These are phyloP conservation scores for Hybognathus amarus DNA, from an alignment of 2,797 vertebrate species.

Conservation along the genomic window DNA sequence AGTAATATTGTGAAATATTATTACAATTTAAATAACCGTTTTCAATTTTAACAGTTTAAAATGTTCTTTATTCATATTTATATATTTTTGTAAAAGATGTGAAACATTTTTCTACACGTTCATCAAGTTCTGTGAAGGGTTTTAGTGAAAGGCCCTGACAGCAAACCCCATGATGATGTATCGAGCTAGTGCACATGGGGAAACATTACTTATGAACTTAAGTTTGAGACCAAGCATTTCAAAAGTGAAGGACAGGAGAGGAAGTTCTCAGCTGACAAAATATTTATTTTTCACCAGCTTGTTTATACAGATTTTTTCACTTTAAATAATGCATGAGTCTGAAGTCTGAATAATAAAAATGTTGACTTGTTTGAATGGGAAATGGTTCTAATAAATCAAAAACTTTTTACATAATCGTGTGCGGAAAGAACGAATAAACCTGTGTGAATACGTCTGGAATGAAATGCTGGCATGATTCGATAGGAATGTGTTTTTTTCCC, in stretches of 20 bases:
- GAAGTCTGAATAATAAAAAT: slow-evolving; percentile 40
- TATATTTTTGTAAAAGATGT: background rate
- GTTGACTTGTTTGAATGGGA: slow-evolving; percentile 28
- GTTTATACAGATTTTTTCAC: slow-evolving; percentile 39
- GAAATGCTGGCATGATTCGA: background rate
- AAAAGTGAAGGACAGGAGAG: slow-evolving; percentile 16
- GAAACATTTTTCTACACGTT: background rate
- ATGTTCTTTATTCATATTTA: background rate
- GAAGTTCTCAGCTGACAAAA: slow-evolving; percentile 43
- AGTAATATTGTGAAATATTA: background rate
- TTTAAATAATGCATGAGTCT: slow-evolving; percentile 50
- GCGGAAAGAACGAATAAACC: background rate
- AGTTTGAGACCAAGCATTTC: background rate
- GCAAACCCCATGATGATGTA: background rate
- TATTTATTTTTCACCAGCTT: slow-evolving; percentile 37
- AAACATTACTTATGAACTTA: slow-evolving; percentile 24
- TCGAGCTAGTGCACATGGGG: background rate
- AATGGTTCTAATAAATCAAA: slow-evolving; percentile 41
- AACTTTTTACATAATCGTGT: slow-evolving; percentile 5
- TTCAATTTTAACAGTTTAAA: background rate
- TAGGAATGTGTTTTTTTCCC: background rate
- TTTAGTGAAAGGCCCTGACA: background rate
- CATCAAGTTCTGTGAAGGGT: background rate
- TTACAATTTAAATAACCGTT: background rate
- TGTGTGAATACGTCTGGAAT: background rate